These are phyloP conservation scores for Oncorhynchus kisutch DNA, from an alignment of 2,113 vertebrate species.

Conservation along the genomic window DNA sequence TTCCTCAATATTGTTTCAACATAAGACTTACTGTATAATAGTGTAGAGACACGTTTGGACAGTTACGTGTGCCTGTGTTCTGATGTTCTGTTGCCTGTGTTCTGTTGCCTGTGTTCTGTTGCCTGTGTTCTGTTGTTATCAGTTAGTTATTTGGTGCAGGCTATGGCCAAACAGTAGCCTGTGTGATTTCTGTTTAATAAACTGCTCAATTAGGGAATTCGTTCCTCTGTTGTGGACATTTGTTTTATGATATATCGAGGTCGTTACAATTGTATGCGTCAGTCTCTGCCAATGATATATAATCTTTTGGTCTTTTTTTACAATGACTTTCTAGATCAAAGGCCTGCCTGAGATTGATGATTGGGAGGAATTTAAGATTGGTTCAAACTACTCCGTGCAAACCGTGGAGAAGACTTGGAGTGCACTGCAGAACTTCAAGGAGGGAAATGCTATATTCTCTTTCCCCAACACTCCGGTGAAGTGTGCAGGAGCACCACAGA, in stretches of 20 bases:
- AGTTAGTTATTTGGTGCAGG: too few relatives aligned
- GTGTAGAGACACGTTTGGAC: too few relatives aligned
- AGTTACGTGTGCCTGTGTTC: too few relatives aligned
- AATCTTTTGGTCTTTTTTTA: neutral
- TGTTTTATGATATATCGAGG: too few relatives aligned
- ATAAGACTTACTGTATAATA: too few relatives aligned
- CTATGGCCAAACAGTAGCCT: too few relatives aligned
- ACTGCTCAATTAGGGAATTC: too few relatives aligned
- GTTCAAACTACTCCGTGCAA: conserved; percentile 90
- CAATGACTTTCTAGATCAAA: conserved; percentile 82
- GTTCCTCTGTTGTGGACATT: too few relatives aligned
- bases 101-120: too few relatives aligned
- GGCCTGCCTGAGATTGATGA: conserved; percentile 90
- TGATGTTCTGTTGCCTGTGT: too few relatives aligned
- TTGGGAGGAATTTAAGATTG: conserved; percentile 78
- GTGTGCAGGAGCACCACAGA: conserved; percentile 96
- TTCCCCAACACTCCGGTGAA: conserved; percentile 94
- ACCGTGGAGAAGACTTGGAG: conserved; percentile 96
- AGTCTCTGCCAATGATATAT: neutral
- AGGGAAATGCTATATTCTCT: conserved; percentile 92
- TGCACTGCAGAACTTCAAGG: conserved; percentile 87
- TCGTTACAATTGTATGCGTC: neutral
- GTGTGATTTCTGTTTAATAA: too few relatives aligned
- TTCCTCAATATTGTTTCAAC: neutral
- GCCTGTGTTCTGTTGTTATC: too few relatives aligned